These are phyloP conservation scores for Cyrtorhinus lividipennis DNA, from an alignment of 1,140 invertebrate genomes.

Conservation along the genomic window DNA sequence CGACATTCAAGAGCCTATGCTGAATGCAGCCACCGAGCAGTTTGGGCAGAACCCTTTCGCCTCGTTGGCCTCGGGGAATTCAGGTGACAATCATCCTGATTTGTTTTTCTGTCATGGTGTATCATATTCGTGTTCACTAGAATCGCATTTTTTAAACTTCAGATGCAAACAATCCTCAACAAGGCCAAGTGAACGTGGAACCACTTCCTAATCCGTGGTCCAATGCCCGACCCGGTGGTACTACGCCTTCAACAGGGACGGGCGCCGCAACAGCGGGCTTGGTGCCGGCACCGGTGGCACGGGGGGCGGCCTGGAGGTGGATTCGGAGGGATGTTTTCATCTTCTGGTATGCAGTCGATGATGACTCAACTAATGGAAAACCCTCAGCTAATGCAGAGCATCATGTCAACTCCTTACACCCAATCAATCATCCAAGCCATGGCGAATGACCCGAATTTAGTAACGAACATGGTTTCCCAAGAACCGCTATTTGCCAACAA, in stretches of 20 bases:
- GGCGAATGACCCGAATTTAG: slow-evolving; percentile 68
- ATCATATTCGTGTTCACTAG: neutral
- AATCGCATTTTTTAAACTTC: too few species aligned
- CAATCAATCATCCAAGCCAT: slow-evolving; percentile 76
- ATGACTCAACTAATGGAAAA: slow-evolving; percentile 88
- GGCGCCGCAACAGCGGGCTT: too few species aligned
- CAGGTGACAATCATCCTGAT: slow-evolving; percentile 5
- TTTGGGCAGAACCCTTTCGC: slow-evolving; percentile 74
- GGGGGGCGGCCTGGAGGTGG: slow-evolving; percentile 28
- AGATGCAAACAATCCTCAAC: slow-evolving; percentile 53
- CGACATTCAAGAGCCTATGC: slow-evolving; percentile 97
- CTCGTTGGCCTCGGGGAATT: slow-evolving; percentile 18
- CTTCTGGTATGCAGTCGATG: slow-evolving; percentile 76
- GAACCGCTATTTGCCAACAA: slow-evolving; percentile 82
- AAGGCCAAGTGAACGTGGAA: slow-evolving; percentile 86
- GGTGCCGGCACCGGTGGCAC: slow-evolving; percentile 20
- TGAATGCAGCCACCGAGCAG: slow-evolving; percentile 85
- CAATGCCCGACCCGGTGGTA: slow-evolving; percentile 29
- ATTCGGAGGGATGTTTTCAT: slow-evolving; percentile 39
- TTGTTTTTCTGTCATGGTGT: too few species aligned
- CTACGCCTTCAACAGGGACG: slow-evolving; percentile 8
- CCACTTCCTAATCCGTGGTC: slow-evolving; percentile 96
- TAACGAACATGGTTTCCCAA: slow-evolving; percentile 47
- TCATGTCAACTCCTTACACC: slow-evolving; percentile 81
- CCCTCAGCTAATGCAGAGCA: slow-evolving; percentile 77